Base-by-base conservation (phyloP, 2,888 invertebrate genomes). In the Silvanus unidentatus region DNA sequence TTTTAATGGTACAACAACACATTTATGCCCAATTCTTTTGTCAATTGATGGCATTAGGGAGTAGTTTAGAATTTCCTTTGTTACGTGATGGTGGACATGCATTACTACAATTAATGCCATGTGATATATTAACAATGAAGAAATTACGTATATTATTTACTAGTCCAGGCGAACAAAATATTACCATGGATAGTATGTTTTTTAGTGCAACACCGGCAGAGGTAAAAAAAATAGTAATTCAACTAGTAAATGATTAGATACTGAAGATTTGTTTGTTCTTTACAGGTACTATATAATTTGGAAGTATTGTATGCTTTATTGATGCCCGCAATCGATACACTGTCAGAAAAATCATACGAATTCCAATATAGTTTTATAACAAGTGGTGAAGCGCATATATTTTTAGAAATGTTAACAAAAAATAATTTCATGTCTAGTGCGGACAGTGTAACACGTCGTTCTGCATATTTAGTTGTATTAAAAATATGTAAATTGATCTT, bases 401-500 rank as follows among this genome's bases (percentile, higher is more conserved):
- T 88, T 49, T 72, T 91, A 16, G 87, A 88, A 60, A 82, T 90
- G 80, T 69, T 91, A 42, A 88, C 86, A n/a, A 86, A 86, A 68
- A 88, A 88, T 62, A 87, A 88, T 71, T 90, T 90, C 68, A 74
- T 90, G 72, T 81, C 84, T 10, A 82, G 79, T 57, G 86, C 88
- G 14, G 90, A 91, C 65, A 80, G 84, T 61, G 79, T 81, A 3
- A 70, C 65, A 8, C 62, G 66, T 45, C 59, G 91, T 59, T 86
- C 89, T 45, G 93, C 94, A 8, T 94, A 89, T 71, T 78, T 92
- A 62, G 87, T 89, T 37, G 85, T 94, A 53, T 77, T 96, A 60
- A 88, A 91, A 66, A 78, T 96, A 55, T 86, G 88, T 55, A 96
- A 96, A 73, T 74, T 97, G 47, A 81, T 93, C 60, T 74, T 97